phyloP scores from a whole-genome alignment of 2,797 vertebrate genomes.

The Thaleichthys pacificus region DNA sequence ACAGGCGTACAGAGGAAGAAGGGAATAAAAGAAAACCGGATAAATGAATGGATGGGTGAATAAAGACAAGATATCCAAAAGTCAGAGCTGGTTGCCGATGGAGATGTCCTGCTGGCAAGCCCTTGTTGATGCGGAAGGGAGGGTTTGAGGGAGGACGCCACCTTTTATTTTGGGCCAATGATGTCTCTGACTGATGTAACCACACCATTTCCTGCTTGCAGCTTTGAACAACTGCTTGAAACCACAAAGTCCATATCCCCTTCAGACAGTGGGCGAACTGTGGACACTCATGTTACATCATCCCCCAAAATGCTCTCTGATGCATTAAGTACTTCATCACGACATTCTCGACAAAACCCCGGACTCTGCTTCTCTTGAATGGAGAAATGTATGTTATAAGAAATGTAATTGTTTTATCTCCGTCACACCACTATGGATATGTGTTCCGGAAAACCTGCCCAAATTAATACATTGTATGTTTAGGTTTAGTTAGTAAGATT shows the following conservation, averaged over 20 bases:
- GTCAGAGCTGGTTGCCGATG: conserved; percentile 26
- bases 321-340: conserved; percentile 3
- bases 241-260: conserved; percentile 49
- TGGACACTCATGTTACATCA: conserved; percentile 51
- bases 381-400: not conserved
- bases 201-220: conserved; percentile 31
- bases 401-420: not conserved
- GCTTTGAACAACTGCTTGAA: conserved; percentile 50
- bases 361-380: conserved; percentile 36
- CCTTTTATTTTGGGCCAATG: conserved; percentile 14
- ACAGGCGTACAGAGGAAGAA: conserved; percentile 42
- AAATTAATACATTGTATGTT: conserved; percentile 52
- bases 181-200: conserved; percentile 46
- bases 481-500: conserved; percentile 56
- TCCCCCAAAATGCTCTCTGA: conserved; percentile 42
- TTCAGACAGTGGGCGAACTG: conserved; percentile 40
- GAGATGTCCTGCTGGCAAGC: conserved; percentile 34
- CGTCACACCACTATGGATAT: conserved; percentile 51
- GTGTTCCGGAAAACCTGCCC: conserved; percentile 58
- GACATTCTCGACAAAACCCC: not conserved
- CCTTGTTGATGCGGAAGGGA: conserved; percentile 23
- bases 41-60: conserved; percentile 32
- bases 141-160: conserved; percentile 11
- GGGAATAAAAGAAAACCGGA: conserved; percentile 36
- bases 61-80: conserved; percentile 32